Conservation (phyloP, 2,888 invertebrate genomes). For the Pseudococcus jackbeardsleyi region DNA sequence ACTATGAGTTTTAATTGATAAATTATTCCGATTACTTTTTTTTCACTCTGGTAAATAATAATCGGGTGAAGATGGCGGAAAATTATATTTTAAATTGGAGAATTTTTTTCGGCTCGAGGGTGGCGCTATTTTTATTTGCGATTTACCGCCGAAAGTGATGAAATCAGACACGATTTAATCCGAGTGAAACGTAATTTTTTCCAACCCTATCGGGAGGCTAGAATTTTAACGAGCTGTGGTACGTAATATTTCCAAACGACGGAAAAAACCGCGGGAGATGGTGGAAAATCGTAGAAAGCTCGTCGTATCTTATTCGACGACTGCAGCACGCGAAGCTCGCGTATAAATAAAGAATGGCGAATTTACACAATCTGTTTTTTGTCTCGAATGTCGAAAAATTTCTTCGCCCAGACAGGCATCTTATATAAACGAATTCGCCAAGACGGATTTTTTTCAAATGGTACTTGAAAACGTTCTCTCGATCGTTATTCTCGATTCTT, state of each 20-base stretch:
- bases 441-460: background rate
- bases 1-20: conserved; percentile 37
- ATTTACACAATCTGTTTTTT: background rate
- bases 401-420: background rate
- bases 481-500: background rate
- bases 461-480: background rate
- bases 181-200: background rate
- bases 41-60: background rate
- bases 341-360: background rate
- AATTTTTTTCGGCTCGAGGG: background rate
- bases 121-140: background rate
- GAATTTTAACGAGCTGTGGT: background rate
- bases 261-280: background rate
- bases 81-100: conserved; percentile 27
- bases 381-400: background rate
- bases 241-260: background rate
- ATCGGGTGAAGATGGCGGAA: conserved; percentile 44
- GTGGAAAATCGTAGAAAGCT: background rate
- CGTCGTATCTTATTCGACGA: too few species aligned
- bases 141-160: too few species aligned
- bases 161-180: too few species aligned
- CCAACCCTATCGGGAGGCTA: background rate
- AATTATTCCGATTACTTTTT: background rate
- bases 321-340: background rate
- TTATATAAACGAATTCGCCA: background rate